phyloP scores from a whole-genome alignment of 2,888 invertebrate genomes.

The Nomada hirtipes region DNA sequence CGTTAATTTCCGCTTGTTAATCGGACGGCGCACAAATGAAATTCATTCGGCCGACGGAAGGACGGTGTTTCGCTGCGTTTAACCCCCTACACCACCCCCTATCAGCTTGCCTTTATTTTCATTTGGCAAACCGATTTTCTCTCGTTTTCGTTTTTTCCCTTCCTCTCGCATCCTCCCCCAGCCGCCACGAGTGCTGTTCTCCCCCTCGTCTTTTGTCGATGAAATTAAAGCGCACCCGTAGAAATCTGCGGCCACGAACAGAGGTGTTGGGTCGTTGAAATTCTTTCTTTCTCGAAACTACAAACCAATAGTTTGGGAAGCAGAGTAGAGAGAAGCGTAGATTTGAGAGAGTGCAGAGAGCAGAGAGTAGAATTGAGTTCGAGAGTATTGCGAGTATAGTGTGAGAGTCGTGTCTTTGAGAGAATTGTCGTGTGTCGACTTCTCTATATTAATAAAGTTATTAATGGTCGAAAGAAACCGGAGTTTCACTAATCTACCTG shows the following conservation, averaged over 20 bases:
- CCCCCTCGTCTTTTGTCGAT: neutral
- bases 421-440: too few relatives aligned
- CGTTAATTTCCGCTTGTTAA: conserved; percentile 62
- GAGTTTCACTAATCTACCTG: too few relatives aligned
- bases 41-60: conserved; percentile 29
- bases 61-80: conserved; percentile 6
- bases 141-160: neutral
- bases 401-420: too few relatives aligned
- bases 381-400: too few relatives aligned
- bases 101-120: conserved; percentile 11
- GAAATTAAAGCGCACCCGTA: conserved; percentile 17
- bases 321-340: too few relatives aligned
- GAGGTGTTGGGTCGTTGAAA: neutral
- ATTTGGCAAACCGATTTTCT: neutral
- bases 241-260: neutral
- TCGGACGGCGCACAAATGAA: conserved; percentile 36
- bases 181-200: neutral
- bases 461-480: too few relatives aligned
- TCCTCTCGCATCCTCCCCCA: neutral
- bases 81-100: neutral
- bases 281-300: neutral
- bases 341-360: too few relatives aligned
- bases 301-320: too few relatives aligned
- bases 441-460: too few relatives aligned
- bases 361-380: too few relatives aligned